Base-by-base conservation (phyloP, 2,888 invertebrate genomes). In the Cerastis leucographa region DNA sequence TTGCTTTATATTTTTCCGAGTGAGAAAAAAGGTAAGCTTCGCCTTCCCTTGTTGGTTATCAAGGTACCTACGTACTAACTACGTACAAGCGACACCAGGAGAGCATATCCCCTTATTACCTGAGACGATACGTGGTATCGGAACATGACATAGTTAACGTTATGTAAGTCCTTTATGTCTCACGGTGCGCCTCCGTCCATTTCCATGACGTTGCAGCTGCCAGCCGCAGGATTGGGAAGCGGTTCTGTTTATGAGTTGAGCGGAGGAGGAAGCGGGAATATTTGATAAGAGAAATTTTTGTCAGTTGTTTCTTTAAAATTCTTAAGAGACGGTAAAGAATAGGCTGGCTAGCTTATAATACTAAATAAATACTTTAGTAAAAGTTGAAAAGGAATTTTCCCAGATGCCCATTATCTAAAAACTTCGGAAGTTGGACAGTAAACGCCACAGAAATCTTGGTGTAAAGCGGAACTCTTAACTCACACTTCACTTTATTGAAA, bases 151-250 rank as follows among this genome's bases (percentile, higher is more conserved):
- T 89, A 88, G 89, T 87, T 89, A 87, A 88, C 85, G 88, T 87
- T 92, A 90, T 89, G 87, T 88, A 89, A 90, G 91, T 91, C 93
- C 93, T 94, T 93, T 93, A 93, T 91, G 92, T 91, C 92, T 90
- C 91, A 90, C 90, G 87, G 89, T 85, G 87, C 90, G 87, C 89
- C 91, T 91, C 89, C 90, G 94, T 93, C 93, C 94, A 93, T 94
- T 94, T 93, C 92, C 92, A 93, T 93, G 94, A 94, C 92, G 93
- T 85, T 91, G 93, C 92, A 92, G 91, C 93, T 93, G 94, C 92
- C 94, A 94, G 93, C 93, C 93, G 89, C 93, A 94, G 89, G 74
- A 65, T 90, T 83, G 69, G 83, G 85, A 22, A 19, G 29, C 0
- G 68, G 61, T 11, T 65, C 0, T 51, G 42, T 51, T 90, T 73